These are phyloP conservation scores for Venusia cambrica DNA, from an alignment of 2,888 invertebrate species.

Conservation along the genomic window DNA sequence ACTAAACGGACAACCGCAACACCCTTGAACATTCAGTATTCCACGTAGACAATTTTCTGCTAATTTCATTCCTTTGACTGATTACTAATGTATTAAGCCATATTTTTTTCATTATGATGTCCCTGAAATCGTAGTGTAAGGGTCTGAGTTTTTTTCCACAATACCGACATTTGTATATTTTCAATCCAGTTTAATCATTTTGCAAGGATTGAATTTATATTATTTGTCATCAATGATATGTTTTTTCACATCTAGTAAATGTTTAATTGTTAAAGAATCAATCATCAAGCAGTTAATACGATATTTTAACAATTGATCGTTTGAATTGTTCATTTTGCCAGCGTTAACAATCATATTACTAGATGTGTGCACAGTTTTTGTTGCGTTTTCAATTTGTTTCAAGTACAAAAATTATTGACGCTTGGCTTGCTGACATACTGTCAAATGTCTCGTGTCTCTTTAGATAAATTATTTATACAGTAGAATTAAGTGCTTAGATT, in stretches of 20 bases:
- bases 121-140: too few relatives aligned
- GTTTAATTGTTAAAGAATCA: too few relatives aligned
- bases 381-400: constrained; percentile 37
- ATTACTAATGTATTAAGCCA: constrained; percentile 42
- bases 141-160: too few relatives aligned
- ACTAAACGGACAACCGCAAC: constrained; percentile 43
- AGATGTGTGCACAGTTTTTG: constrained; percentile 19
- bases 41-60: constrained; percentile 47
- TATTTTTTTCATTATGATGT: constrained; percentile 37
- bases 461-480: constrained; percentile 68
- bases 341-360: too few relatives aligned
- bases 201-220: too few relatives aligned
- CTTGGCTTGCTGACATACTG: constrained; percentile 32
- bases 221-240: too few relatives aligned
- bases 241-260: too few relatives aligned
- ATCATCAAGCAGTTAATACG: too few relatives aligned
- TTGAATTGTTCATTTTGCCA: too few relatives aligned
- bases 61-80: constrained; percentile 34
- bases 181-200: too few relatives aligned
- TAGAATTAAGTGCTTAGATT: constrained; percentile 63
- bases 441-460: constrained; percentile 46
- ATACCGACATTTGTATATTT: too few relatives aligned
- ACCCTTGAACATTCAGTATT: constrained; percentile 64
- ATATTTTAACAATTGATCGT: too few relatives aligned
- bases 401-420: constrained; percentile 45